Evolutionary conservation across 1,140 invertebrate genomes (phyloP).

Genomic region (Drosophila parabipectinata): DNA sequence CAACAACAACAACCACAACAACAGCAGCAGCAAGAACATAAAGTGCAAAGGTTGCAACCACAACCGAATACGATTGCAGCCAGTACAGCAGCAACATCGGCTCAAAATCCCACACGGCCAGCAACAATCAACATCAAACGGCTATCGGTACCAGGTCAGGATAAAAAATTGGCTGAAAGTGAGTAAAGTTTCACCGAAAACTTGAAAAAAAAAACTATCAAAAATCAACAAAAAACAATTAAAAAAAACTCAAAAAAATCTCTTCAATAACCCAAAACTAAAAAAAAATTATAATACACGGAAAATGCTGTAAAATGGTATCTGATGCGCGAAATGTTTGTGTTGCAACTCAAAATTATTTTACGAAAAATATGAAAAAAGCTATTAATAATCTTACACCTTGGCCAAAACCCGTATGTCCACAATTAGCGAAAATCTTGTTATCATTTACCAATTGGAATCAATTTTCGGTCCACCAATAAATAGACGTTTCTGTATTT

Average conservation of each 20-base stretch:
- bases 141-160: constrained; percentile 82
- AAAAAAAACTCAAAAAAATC: constrained; percentile 36
- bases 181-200: constrained; percentile 81
- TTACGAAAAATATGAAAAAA: constrained; percentile 13
- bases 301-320: constrained; percentile 78
- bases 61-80: constrained; percentile 25
- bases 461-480: constrained; percentile 42
- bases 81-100: constrained; percentile 30
- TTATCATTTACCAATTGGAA: constrained; percentile 74
- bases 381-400: constrained; percentile 69
- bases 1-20: constrained; percentile 29
- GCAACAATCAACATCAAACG: constrained; percentile 79
- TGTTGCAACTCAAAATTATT: constrained; percentile 69
- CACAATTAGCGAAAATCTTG: constrained; percentile 61
- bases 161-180: constrained; percentile 84
- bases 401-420: constrained; percentile 63
- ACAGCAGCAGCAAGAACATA: constrained; percentile 28
- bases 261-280: constrained; percentile 58
- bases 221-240: constrained; percentile 22
- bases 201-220: constrained; percentile 46
- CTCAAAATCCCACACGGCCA: constrained; percentile 60
- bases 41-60: constrained; percentile 4
- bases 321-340: constrained; percentile 78
- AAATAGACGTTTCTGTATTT: constrained; percentile 33
- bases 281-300: constrained; percentile 49